Percentiles rank a stretch among this genome's conserved stretches.
These are phyloP conservation scores for Gasterosteus nipponicus DNA, from an alignment of 2,113 vertebrate species.

Conservation along the genomic window DNA sequence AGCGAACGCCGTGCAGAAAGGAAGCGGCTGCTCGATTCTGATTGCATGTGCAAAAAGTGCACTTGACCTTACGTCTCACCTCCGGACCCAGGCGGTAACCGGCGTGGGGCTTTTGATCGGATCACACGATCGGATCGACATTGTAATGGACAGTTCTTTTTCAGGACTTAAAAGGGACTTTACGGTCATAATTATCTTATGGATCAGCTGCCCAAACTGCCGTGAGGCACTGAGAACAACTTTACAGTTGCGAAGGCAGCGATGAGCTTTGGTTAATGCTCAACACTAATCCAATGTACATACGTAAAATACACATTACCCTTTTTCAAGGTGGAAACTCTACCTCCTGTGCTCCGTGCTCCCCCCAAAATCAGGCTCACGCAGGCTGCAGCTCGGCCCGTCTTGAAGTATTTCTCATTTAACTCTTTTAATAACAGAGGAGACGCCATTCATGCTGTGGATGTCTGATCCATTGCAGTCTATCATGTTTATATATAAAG, in stretches of 20 bases:
- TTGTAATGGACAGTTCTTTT: too few relatives aligned
- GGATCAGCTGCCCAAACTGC: background rate
- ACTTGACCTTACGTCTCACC: background rate
- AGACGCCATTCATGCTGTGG: background rate
- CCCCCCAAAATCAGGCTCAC: background rate
- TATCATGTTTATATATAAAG: background rate
- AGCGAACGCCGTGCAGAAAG: too few relatives aligned
- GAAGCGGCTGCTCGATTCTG: too few relatives aligned
- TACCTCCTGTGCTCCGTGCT: background rate
- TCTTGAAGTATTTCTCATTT: constrained; percentile 52
- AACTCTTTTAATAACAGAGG: background rate
- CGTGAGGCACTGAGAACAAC: background rate
- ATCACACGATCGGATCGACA: too few relatives aligned
- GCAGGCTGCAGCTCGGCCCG: constrained; percentile 22
- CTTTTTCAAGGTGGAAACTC: too few relatives aligned
- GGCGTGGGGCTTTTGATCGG: too few relatives aligned
- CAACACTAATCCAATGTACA: background rate
- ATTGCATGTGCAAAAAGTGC: too few relatives aligned
- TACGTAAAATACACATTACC: background rate
- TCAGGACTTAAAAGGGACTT: too few relatives aligned
- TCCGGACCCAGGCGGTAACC: too few relatives aligned
- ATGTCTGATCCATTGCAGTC: background rate
- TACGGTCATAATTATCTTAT: too few relatives aligned
- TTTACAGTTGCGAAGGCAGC: background rate
- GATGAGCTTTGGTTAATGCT: background rate